Conservation (phyloP, 2,888 invertebrate species). For the Caenorhabditis drosophilae region DNA sequence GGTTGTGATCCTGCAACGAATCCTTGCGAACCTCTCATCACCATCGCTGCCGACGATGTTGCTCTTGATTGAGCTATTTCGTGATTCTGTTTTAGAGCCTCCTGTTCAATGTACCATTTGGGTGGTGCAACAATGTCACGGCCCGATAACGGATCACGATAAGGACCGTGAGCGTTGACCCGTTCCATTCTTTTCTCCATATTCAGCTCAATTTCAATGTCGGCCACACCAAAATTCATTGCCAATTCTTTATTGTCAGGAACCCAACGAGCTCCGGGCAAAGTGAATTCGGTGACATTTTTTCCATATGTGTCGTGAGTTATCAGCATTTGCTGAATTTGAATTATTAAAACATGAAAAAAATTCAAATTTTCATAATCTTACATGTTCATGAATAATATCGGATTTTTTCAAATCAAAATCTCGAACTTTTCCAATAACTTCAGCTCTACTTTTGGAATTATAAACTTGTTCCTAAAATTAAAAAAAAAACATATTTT, state of each 20-base stretch:
- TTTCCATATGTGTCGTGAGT: constrained; percentile 18
- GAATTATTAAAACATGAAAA: not conserved
- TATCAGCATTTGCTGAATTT: constrained; percentile 13
- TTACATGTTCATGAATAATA: constrained; percentile 8
- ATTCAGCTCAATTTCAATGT: constrained; percentile 29
- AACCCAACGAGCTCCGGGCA: constrained; percentile 32
- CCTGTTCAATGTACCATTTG: constrained; percentile 33
- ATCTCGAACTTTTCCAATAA: constrained; percentile 30
- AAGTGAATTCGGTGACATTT: constrained; percentile 22
- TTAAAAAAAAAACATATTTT: not conserved
- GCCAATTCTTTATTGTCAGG: constrained; percentile 33
- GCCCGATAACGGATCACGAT: constrained; percentile 27
- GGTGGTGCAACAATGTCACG: constrained; percentile 35
- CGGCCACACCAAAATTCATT: constrained; percentile 23
- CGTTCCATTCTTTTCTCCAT: constrained; percentile 14
- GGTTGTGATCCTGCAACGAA: constrained; percentile 6
- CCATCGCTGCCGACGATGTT: not conserved
- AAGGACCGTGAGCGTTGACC: constrained; percentile 29
- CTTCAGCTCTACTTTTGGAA: constrained; percentile 14
- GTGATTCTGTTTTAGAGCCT: constrained; percentile 22
- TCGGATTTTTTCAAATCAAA: constrained; percentile 26
- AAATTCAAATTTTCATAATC: not conserved
- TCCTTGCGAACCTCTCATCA: constrained; percentile 17
- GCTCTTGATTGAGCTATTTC: constrained; percentile 4
- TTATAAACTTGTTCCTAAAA: constrained; percentile 18